These are phyloP conservation scores for Ceraclea dissimilis DNA, from an alignment of 2,888 invertebrate genomes.

Conservation along the genomic window DNA sequence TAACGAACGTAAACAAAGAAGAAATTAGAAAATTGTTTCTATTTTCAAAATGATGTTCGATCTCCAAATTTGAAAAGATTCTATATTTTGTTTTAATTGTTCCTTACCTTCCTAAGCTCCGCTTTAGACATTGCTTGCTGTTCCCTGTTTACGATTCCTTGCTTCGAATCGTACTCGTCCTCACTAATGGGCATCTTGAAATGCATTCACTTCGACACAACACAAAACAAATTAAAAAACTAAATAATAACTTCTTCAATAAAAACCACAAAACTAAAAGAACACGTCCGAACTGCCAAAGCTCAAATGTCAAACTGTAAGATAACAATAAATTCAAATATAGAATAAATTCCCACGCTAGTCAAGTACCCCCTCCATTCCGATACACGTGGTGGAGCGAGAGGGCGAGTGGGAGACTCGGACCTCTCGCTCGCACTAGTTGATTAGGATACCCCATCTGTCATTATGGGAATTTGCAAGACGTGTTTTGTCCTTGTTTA, in stretches of 20 bases:
- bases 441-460: constrained; percentile 11
- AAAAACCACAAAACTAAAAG: neutral
- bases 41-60: too few species aligned
- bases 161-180: constrained; percentile 50
- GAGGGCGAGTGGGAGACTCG: neutral
- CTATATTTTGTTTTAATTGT: too few species aligned
- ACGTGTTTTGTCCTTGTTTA: constrained; percentile 4
- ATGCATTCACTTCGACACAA: neutral
- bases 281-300: neutral
- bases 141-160: constrained; percentile 44
- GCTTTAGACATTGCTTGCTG: constrained; percentile 58
- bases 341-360: constrained; percentile 11
- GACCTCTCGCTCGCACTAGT: constrained; percentile 8
- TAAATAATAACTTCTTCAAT: neutral
- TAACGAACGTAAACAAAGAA: too few species aligned
- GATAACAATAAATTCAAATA: constrained; percentile 14
- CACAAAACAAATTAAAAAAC: neutral
- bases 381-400: constrained; percentile 2
- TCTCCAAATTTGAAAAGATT: too few species aligned
- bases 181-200: constrained; percentile 53
- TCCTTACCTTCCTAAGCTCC: constrained; percentile 57
- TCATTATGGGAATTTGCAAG: constrained; percentile 17
- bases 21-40: too few species aligned
- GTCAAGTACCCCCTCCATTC: constrained; percentile 7
- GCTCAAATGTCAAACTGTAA: constrained; percentile 22